Evolutionary conservation across 2,888 invertebrate species (phyloP), one percentile per base, ranked within the genome.

Genomic region (Polylopha cassiicola): DNA sequence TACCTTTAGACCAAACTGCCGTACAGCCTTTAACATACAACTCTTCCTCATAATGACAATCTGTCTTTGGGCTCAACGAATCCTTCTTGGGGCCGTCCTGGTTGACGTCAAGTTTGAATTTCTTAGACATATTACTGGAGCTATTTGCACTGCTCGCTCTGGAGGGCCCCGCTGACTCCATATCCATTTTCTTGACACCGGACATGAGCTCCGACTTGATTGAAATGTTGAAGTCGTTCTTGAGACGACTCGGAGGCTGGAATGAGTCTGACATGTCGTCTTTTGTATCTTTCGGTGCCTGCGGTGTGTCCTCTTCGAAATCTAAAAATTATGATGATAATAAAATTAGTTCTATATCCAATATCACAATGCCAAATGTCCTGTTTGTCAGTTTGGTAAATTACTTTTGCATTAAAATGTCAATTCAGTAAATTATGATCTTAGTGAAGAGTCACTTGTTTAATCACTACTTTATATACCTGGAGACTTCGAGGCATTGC

Each of bases 1-100:
- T 59, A 88, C 88, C 91, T 82, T 87, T 87, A 5, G 90, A 92
- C 93, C 94, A 95, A 17, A 97, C 89, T 2, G 94, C 95, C 9
- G 94, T 92, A 61, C 93, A 90, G 1, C 93, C 95, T 56, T 91
- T 92, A 1, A 94, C 89, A 86, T 95, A 97, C 34, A 97, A 77
- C 67, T 97, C 97, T 66, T 97, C 96, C 73, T 96, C 96, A 65
- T 89, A 87, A 58, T 74, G 75, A 31, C 78, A 66, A 50, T 82
- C 84, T 14, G 78, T 79, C 53, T 79, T 79, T 21, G 70, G 73
- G 57, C 84, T 75, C 16, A 76, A 51, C 0, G 68, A 65, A 37
- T 70, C 62, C 28, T 61, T 53, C 31, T 55, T 72, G 1, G 52
- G 47, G 17, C 46, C 53, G 26, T 43, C 61, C 4, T 58, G 59